phyloP scores from a whole-genome alignment of 2,797 vertebrate genomes.

The Champsocephalus esox region DNA sequence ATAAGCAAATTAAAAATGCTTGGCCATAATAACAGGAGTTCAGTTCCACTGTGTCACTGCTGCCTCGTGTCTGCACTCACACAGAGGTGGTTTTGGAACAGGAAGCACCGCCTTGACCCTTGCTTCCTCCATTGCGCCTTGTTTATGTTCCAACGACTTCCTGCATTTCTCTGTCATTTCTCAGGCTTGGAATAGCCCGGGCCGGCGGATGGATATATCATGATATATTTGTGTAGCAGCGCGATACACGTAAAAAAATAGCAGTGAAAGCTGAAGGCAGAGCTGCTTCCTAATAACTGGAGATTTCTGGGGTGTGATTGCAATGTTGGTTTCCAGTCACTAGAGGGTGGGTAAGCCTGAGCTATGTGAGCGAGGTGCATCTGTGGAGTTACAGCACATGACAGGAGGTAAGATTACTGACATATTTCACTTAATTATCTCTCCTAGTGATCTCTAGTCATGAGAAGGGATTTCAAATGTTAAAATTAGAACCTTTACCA shows the following conservation, averaged over 20 bases:
- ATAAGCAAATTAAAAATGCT: neutral
- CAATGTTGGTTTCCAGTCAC: conserved; percentile 62
- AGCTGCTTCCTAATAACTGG: conserved; percentile 18
- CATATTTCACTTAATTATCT: conserved; percentile 17
- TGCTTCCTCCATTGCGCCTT: conserved; percentile 86
- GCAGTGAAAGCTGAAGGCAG: conserved; percentile 36
- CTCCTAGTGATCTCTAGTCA: neutral
- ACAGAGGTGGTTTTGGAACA: conserved; percentile 77
- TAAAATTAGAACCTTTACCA: too few species aligned
- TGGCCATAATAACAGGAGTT: conserved; percentile 14
- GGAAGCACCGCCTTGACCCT: conserved; percentile 83
- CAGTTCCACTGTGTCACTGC: conserved; percentile 18
- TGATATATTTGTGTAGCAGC: conserved; percentile 67
- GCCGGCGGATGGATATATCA: conserved; percentile 44
- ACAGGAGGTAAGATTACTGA: conserved; percentile 60
- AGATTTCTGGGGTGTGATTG: conserved; percentile 39
- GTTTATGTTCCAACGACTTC: conserved; percentile 84
- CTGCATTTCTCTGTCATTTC: conserved; percentile 82
- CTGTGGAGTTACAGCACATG: conserved; percentile 30
- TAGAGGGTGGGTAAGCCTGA: conserved; percentile 81
- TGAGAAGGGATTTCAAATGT: too few species aligned
- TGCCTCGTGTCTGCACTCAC: conserved; percentile 38
- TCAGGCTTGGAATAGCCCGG: conserved; percentile 70
- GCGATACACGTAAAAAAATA: conserved; percentile 23
- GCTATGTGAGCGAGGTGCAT: conserved; percentile 43